Evolutionary conservation across 2,888 invertebrate species (phyloP), one percentile per base, ranked within the genome.

Genomic region (Frankliniella fusca): DNA sequence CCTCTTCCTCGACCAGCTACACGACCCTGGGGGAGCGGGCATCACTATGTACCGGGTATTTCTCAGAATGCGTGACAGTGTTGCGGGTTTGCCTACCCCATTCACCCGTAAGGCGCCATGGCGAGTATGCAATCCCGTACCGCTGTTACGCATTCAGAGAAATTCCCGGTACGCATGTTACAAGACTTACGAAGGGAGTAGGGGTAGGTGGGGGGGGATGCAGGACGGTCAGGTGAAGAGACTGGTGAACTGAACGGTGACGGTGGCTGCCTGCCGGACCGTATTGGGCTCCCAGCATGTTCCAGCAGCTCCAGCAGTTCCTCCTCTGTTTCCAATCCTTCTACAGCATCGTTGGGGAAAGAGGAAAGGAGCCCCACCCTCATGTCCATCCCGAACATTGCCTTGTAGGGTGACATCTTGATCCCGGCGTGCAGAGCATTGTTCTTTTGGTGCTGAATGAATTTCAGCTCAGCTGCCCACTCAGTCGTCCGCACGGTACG

Each of bases 361-460:
- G 11, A 18, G 65, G 7, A 18, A 11, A 65, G 65, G 15, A 65
- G 11, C 65, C 65, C 65, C 65, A 65, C 65, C 20, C 65, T 11
- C 65, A 65, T 65, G 65, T 65, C 65, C 65, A 20, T 20, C 15
- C 82, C 81, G 48, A 82, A 81, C 76, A 82, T 70, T 20, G 76
- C 81, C 79, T 38, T 23, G 61, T 82, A 81, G 50, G 76, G 76
- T 18, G 49, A 76, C 48, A 49, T 48, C 38, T 80, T 81, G 20
- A 80, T 81, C 20, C 20, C 80, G 61, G 54, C 18, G 70, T 83
- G 83, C 49, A 50, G 48, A 27, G 48, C 80, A 7, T 49, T 54
- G 48, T 81, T 80, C 50, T 83, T 83, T 48, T 65, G 80, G 11
- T 80, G 20, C 38, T 81, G 83, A 10, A 81, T 70, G 48, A 70